phyloP scores from a whole-genome alignment of 2,797 vertebrate genomes.

The Sebastes umbrosus region DNA sequence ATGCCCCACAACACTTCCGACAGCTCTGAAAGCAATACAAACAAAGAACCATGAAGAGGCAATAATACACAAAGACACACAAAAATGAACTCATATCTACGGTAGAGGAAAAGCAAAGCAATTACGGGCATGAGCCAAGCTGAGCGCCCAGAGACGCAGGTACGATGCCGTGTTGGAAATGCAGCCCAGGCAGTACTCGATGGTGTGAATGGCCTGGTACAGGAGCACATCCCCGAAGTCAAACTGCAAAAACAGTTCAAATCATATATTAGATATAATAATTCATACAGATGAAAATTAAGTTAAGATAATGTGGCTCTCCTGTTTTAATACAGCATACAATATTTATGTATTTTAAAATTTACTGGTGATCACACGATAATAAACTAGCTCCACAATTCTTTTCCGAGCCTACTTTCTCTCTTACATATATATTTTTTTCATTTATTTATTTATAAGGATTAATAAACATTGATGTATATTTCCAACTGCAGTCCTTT shows the following conservation, averaged over 20 bases:
- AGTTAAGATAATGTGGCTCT: neutral
- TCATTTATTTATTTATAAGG: neutral
- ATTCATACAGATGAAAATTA: neutral
- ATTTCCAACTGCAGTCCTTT: neutral
- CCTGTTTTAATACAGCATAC: neutral
- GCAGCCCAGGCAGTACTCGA: slow-evolving; percentile 97
- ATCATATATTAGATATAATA: neutral
- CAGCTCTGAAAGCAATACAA: slow-evolving; percentile 82
- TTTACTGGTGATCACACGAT: neutral
- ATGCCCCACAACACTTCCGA: slow-evolving; percentile 96
- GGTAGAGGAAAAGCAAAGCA: slow-evolving; percentile 11
- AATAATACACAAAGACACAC: neutral
- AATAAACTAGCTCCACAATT: neutral
- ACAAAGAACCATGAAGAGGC: neutral
- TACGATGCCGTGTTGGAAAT: slow-evolving; percentile 98
- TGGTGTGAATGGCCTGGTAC: slow-evolving; percentile 96
- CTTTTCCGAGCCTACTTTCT: neutral
- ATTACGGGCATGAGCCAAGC: slow-evolving; percentile 96
- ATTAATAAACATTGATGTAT: neutral
- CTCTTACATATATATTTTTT: neutral
- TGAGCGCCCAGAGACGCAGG: slow-evolving; percentile 96
- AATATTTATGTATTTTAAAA: neutral
- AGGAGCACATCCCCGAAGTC: slow-evolving; percentile 92
- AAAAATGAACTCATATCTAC: neutral
- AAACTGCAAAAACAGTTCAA: slow-evolving; percentile 85